These are phyloP conservation scores for Eclectus roratus DNA, from an alignment of 2,113 vertebrate species.

Conservation along the genomic window DNA sequence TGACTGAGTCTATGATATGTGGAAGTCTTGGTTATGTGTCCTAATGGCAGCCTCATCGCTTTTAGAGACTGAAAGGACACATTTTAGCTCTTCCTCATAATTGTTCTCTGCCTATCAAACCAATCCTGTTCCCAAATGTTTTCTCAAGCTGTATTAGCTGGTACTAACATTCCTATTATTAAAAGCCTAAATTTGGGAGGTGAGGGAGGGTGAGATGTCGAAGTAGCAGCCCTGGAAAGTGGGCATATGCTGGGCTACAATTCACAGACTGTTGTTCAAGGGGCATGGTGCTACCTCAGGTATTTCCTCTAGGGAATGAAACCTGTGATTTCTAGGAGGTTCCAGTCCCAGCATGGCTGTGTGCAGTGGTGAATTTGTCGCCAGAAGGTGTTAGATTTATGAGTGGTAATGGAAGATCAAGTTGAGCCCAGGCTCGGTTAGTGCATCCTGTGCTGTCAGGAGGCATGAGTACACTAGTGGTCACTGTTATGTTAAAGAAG, in stretches of 20 bases:
- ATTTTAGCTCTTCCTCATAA: background rate
- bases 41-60: background rate
- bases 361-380: background rate
- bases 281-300: background rate
- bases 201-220: fast-evolving
- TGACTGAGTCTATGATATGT: background rate
- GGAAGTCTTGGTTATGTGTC: background rate
- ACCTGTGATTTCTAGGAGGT: background rate
- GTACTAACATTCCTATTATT: background rate
- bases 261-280: background rate
- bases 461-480: background rate
- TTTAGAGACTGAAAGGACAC: background rate
- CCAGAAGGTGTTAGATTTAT: background rate
- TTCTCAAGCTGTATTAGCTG: background rate
- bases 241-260: background rate
- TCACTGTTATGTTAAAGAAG: background rate
- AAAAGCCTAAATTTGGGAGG: background rate
- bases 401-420: background rate
- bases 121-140: background rate
- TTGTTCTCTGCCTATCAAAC: background rate
- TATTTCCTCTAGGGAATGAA: background rate
- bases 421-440: background rate
- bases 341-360: background rate
- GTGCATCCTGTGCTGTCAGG: background rate
- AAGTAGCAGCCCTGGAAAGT: background rate